Evolutionary conservation across 2,797 vertebrate species (phyloP).

Genomic region (Cynodonichthys magdalenae): DNA sequence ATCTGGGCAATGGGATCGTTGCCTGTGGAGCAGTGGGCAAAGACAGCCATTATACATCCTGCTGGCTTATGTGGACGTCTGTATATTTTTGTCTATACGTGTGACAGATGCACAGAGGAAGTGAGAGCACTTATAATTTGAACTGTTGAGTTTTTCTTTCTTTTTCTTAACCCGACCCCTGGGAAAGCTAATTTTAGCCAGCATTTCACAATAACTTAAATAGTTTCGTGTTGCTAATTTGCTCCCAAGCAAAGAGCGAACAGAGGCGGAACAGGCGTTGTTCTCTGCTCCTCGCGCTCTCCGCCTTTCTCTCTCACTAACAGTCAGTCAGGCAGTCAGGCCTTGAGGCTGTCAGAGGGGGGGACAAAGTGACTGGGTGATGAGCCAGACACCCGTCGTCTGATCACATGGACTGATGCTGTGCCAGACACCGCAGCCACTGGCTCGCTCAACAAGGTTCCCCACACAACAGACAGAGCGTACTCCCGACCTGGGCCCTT

Average conservation of each 20-base stretch:
- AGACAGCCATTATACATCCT: constrained; percentile 65
- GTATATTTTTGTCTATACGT: constrained; percentile 31
- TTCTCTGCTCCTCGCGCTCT: constrained; percentile 32
- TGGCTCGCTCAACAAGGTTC: constrained; percentile 71
- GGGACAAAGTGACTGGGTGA: constrained; percentile 78
- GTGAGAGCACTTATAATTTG: constrained; percentile 44
- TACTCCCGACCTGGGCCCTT: constrained; percentile 56
- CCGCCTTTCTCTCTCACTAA: constrained; percentile 48
- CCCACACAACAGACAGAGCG: constrained; percentile 62
- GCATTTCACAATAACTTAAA: constrained; percentile 58
- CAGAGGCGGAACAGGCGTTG: constrained; percentile 32
- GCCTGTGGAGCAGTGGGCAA: constrained; percentile 60
- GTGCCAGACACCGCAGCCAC: constrained; percentile 71
- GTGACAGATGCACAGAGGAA: constrained; percentile 16
- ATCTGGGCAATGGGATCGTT: constrained; percentile 69
- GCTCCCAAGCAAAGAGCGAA: constrained; percentile 41
- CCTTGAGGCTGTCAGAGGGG: constrained; percentile 75
- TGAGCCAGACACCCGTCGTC: constrained; percentile 72
- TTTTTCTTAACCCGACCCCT: constrained; percentile 43
- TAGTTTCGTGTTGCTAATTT: constrained; percentile 67
- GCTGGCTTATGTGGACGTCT: constrained; percentile 22
- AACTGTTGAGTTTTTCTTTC: constrained; percentile 44
- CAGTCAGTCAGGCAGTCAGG: constrained; percentile 67
- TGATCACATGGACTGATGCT: constrained; percentile 77
- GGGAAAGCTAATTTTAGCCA: constrained; percentile 64